These are phyloP conservation scores for Drosophila persimilis DNA, from an alignment of 1,140 invertebrate genomes.

Conservation along the genomic window DNA sequence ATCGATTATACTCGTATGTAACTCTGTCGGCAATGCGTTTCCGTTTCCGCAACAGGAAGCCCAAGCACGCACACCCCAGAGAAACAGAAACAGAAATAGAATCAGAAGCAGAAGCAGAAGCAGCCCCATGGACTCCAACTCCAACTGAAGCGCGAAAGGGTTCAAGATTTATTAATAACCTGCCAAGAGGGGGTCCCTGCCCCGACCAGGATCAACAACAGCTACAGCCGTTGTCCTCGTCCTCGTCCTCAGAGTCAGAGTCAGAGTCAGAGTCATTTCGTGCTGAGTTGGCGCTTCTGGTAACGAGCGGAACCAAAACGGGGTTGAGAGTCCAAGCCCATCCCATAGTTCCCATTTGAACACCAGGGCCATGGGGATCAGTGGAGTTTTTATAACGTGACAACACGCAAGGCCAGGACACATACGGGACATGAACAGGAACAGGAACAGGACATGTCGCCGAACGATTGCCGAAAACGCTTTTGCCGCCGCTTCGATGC, in stretches of 20 bases:
- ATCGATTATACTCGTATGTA: constrained; percentile 78
- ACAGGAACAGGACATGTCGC: constrained; percentile 46
- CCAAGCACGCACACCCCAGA: constrained; percentile 52
- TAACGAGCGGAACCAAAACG: constrained; percentile 75
- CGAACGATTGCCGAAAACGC: constrained; percentile 38
- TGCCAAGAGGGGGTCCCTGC: constrained; percentile 11
- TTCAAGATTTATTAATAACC: constrained; percentile 82
- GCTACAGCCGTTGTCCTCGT: constrained; percentile 44
- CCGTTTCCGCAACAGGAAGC: constrained; percentile 80
- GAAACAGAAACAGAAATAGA: constrained; percentile 16
- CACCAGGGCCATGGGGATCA: constrained; percentile 50
- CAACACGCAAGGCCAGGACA: constrained; percentile 75
- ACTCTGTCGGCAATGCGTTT: constrained; percentile 81
- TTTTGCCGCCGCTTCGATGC: constrained; percentile 35
- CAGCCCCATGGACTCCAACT: background rate
- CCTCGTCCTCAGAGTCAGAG: background rate
- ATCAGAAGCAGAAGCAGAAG: constrained; percentile 6
- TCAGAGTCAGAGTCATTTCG: constrained; percentile 37
- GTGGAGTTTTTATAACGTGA: constrained; percentile 82
- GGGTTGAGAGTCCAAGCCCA: constrained; percentile 1
- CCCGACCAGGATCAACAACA: constrained; percentile 28
- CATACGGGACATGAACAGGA: constrained; percentile 42
- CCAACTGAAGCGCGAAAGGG: constrained; percentile 54
- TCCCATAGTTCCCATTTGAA: too few species aligned
- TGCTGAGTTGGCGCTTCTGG: constrained; percentile 70